Base-by-base conservation (phyloP, 2,113 vertebrate genomes). In the Hypanus sabinus region DNA sequence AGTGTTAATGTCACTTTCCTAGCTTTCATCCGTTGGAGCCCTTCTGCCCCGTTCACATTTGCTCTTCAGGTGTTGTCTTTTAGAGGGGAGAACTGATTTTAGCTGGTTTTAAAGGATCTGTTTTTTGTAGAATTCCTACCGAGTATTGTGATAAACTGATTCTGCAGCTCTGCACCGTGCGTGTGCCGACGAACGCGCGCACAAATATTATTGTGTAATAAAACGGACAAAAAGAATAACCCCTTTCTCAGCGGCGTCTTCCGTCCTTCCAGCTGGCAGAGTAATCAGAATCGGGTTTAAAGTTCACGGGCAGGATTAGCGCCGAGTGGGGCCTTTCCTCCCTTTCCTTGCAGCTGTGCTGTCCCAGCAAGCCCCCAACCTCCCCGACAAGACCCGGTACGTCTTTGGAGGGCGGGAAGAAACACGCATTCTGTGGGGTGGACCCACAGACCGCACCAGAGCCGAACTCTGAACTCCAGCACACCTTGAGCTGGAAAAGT, bases 41-140 rank as follows among this genome's bases (percentile, higher is more conserved):
- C 65, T 38, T 93, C 88, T 93, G 91, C 46, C 91, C 1, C 36
- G 73, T 12, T 93, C 91, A 30, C 70, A 75, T 75, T 93, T 73
- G 73, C 73, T 93, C 91, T 55, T 93, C 91, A 16, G 46, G 22
- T 73, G 70, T 90, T 18, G 87, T 73, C 91, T 93, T 90, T 93
- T 93, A 93, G 90, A 71, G 33, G 65, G 38, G 68, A 93, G 68
- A 93, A 38, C 85, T 93, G 68, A 93, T 93, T 93, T 93, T 93
- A 93, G 91, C 38, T 71, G 70, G 91, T 93, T 93, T 93, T 75
- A 93, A 93, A 93, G 70, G 91, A 93, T 46, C 91, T 93, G 91
- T 93, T 93, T 46, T 88, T 93, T 93, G 91, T 93, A 93, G 91
- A 93, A 73, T 93, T 73, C 91, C 91, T 93, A 93, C 73, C 73